Conservation (phyloP, 1,140 invertebrate genomes). For the Drosophila suzukii region DNA sequence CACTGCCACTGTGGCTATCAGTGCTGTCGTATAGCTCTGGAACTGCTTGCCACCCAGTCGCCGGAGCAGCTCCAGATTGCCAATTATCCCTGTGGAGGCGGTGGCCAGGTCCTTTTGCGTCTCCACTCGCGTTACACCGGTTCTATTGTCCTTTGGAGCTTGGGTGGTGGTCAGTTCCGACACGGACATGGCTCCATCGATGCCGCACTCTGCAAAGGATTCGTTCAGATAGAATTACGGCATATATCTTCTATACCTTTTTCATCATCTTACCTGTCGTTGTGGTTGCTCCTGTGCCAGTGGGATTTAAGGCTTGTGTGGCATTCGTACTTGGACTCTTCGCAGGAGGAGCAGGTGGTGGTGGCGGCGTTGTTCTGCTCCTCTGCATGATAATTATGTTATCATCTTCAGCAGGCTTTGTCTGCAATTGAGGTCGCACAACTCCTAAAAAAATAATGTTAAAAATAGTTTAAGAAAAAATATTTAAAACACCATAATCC, state of each 20-base stretch:
- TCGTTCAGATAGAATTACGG: neutral
- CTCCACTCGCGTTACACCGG: slow-evolving; percentile 37
- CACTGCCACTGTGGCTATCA: slow-evolving; percentile 96
- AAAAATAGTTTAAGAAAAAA: neutral
- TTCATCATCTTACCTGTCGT: slow-evolving; percentile 32
- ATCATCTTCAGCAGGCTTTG: slow-evolving; percentile 75
- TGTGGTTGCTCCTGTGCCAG: slow-evolving; percentile 39
- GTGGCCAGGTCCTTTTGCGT: slow-evolving; percentile 78
- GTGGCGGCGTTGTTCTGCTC: slow-evolving; percentile 75
- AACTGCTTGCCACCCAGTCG: slow-evolving; percentile 92
- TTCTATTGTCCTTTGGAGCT: slow-evolving; percentile 73
- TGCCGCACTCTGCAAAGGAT: slow-evolving; percentile 85
- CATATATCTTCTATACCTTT: too few species aligned
- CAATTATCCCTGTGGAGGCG: slow-evolving; percentile 77
- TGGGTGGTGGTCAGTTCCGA: slow-evolving; percentile 84
- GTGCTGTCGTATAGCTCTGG: slow-evolving; percentile 94
- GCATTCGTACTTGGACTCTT: slow-evolving; percentile 49
- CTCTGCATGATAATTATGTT: slow-evolving; percentile 64
- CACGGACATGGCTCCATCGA: slow-evolving; percentile 87
- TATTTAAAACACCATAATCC: too few species aligned
- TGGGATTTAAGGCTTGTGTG: slow-evolving; percentile 38
- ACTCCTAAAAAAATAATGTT: slow-evolving; percentile 85
- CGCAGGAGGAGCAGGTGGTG: slow-evolving; percentile 11
- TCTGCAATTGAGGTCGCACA: slow-evolving; percentile 77
- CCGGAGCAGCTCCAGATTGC: slow-evolving; percentile 85